Base-by-base conservation (phyloP, 2,797 vertebrate species). In the Huso huso region DNA sequence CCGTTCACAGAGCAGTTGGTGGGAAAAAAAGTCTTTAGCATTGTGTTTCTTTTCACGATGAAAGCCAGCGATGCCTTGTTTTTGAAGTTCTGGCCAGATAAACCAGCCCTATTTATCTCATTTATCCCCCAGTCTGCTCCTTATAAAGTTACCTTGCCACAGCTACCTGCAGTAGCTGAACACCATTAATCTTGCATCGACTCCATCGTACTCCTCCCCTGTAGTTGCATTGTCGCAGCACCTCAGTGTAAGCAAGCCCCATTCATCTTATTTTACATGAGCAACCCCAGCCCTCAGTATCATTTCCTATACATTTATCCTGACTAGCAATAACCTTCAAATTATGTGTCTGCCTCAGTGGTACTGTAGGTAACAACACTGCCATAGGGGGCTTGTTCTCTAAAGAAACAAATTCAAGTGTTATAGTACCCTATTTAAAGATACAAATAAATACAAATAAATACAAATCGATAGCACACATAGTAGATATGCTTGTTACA, bases 211-310 rank as follows among this genome's bases (percentile, higher is more conserved):
- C 15, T 58, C 55, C 12, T 58, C 12, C 55, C 12, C 12, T n/a
- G 55, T 13, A 58, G 55, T 58, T n/a, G 15, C 55, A 11, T n/a
- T 58, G 55, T 58, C 12, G 3, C 11, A 13, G 12, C 6, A 13
- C 11, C 12, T n/a, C 55, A 11, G 12, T 11, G 11, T n/a, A 58
- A n/a, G 9, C 55, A 58, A 58, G 15, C 55, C 55, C 12, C 55
- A 58, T 58, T 58, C 55, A 58, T 58, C 55, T 58, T 58, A n/a
- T 13, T 58, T 7, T 58, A 58, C 55, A 11, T 58, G 55, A 11
- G 55, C 37, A 37, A n/a, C 15, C 55, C 55, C 55, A n/a, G 2
- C 12, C n/a, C 55, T 13, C 55, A 5, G 5, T 37, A 53, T n/a
- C 12, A n/a, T 58, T 58, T n/a, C 55, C 55, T 13, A 58, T 58